Conservation (phyloP, 2,888 invertebrate species). For the Periphyllus acericola region DNA sequence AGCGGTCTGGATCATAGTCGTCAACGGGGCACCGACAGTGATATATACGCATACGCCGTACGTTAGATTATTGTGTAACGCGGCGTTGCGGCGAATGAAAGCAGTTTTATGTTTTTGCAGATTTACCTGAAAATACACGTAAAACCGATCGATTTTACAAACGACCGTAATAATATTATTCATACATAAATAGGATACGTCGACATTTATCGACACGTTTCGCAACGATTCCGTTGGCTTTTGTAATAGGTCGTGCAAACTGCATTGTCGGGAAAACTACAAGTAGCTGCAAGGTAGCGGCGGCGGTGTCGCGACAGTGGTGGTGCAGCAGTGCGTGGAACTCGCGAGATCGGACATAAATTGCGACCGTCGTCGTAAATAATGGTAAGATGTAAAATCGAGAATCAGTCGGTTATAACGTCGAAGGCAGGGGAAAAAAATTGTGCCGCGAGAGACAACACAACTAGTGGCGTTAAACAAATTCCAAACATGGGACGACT, state of each 20-base stretch:
- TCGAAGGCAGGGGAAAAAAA: not conserved
- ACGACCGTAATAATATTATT: not conserved
- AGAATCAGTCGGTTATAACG: too few species aligned
- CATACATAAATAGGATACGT: not conserved
- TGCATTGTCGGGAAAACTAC: not conserved
- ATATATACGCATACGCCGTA: not conserved
- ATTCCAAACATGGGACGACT: not conserved
- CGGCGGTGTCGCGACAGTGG: too few species aligned
- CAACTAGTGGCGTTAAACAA: not conserved
- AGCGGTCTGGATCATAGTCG: not conserved
- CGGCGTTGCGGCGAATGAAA: not conserved
- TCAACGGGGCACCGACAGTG: not conserved
- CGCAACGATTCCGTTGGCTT: not conserved
- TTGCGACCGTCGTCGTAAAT: too few species aligned
- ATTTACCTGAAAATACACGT: not conserved
- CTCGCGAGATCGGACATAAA: too few species aligned
- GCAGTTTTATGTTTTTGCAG: slow-evolving; percentile 1
- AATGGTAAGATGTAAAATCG: too few species aligned
- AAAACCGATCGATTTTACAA: not conserved
- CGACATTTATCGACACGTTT: not conserved
- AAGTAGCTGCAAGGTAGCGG: not conserved
- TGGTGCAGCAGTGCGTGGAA: not conserved
- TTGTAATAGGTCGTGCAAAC: not conserved
- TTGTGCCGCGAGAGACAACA: not conserved
- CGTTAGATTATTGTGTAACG: not conserved